A percentile compares a stretch with the other conserved stretches of the same genome.
Conservation (phyloP, 1,140 invertebrate genomes). For the Prorops nasuta region DNA sequence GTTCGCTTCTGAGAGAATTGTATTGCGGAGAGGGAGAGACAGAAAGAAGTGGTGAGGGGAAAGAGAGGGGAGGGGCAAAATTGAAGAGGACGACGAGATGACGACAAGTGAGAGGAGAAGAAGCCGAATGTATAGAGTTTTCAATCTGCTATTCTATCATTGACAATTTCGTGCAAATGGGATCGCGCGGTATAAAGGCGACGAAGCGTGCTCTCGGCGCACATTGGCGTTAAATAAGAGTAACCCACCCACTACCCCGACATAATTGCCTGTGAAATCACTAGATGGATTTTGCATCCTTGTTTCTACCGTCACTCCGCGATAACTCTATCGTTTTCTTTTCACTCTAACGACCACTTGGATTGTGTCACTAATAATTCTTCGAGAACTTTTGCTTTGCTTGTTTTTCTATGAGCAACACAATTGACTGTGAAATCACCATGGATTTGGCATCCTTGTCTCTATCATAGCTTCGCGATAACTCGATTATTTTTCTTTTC, state of each 20-base stretch:
- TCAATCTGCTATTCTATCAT: slow-evolving; percentile 54
- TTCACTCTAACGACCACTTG: background rate
- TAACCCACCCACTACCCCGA: slow-evolving; percentile 34
- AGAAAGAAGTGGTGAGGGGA: too few relatives aligned
- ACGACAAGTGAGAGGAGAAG: slow-evolving; percentile 1
- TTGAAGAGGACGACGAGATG: too few relatives aligned
- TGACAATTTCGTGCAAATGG: slow-evolving; percentile 53
- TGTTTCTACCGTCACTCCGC: slow-evolving; percentile 19
- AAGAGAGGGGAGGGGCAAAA: too few relatives aligned
- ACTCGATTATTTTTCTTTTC: too few relatives aligned
- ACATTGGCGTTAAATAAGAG: slow-evolving; percentile 59
- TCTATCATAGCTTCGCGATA: too few relatives aligned
- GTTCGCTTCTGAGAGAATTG: too few relatives aligned
- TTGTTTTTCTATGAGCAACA: too few relatives aligned
- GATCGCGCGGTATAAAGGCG: slow-evolving; percentile 35
- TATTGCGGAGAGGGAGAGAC: too few relatives aligned
- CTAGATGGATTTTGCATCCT: slow-evolving; percentile 48
- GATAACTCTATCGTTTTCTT: background rate
- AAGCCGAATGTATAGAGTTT: slow-evolving; percentile 32
- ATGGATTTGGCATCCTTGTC: too few relatives aligned
- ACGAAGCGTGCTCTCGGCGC: slow-evolving; percentile 43
- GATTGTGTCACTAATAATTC: too few relatives aligned
- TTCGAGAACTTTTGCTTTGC: too few relatives aligned
- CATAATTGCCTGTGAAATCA: slow-evolving; percentile 54
- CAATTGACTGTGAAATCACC: too few relatives aligned